phyloP scores from a whole-genome alignment of 1,140 invertebrate genomes.

The Megalonaias nervosa region DNA sequence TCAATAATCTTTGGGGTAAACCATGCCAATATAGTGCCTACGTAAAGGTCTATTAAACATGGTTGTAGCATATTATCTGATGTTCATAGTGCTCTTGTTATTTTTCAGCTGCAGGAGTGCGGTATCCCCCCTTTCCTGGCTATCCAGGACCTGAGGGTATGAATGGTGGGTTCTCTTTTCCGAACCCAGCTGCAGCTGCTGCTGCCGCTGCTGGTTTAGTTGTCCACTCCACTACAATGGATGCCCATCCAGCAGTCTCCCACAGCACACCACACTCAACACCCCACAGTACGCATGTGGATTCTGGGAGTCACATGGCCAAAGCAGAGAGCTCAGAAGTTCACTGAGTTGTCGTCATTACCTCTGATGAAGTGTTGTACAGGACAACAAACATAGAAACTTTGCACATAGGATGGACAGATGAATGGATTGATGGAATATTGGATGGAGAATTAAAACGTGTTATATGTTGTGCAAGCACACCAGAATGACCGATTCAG shows the following conservation, averaged over 20 bases:
- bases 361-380: not conserved
- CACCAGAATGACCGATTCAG: too few relatives aligned
- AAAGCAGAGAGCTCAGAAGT: constrained; percentile 70
- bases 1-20: not conserved
- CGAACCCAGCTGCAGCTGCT: constrained; percentile 51
- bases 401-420: too few relatives aligned
- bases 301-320: constrained; percentile 66
- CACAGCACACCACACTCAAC: constrained; percentile 60
- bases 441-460: too few relatives aligned
- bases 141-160: constrained; percentile 69
- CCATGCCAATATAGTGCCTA: too few relatives aligned
- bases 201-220: constrained; percentile 58
- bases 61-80: too few relatives aligned
- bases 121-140: constrained; percentile 50
- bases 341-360: constrained; percentile 50
- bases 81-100: not conserved
- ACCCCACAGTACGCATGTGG: constrained; percentile 64
- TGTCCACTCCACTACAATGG: constrained; percentile 70
- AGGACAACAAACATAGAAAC: too few relatives aligned
- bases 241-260: constrained; percentile 58
- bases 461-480: too few relatives aligned
- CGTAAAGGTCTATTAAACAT: too few relatives aligned
- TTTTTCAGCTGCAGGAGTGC: constrained; percentile 42
- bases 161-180: constrained; percentile 55
- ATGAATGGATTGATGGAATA: too few relatives aligned